A percentile compares a stretch with the other conserved stretches of the same genome.
These are phyloP conservation scores for Aurelia aurita complex sp. Pacific DNA, from an alignment of 30 jellyfish, hydroid and myxozoan genomes.

Conservation along the genomic window DNA sequence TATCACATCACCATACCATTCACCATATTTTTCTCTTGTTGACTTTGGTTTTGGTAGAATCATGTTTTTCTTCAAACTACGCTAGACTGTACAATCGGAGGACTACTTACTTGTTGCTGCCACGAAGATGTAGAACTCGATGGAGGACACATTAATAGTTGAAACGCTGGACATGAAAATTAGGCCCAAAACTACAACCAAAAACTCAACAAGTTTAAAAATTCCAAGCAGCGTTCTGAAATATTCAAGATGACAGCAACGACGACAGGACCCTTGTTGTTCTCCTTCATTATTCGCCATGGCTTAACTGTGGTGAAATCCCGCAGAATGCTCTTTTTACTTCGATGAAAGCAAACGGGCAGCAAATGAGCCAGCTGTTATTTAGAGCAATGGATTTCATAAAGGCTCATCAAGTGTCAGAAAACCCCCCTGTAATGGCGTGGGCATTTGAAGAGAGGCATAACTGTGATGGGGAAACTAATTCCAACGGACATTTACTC, in stretches of 20 bases:
- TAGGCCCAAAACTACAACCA: conserved; percentile 57
- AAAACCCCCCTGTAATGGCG: too few species aligned
- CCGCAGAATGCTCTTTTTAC: not conserved
- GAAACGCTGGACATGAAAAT: conserved; percentile 59
- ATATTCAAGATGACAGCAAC: conserved; percentile 38
- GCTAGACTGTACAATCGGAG: too few species aligned
- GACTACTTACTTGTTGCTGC: conserved; percentile 39
- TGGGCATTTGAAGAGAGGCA: too few species aligned
- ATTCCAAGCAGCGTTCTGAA: conserved; percentile 40
- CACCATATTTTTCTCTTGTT: too few species aligned
- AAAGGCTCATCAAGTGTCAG: too few species aligned
- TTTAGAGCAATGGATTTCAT: too few species aligned
- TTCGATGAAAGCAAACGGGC: not conserved
- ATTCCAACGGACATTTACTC: too few species aligned
- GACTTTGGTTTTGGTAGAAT: too few species aligned
- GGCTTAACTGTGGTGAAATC: not conserved
- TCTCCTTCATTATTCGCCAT: conserved; percentile 7
- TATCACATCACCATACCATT: too few species aligned
- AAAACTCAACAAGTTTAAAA: conserved; percentile 24
- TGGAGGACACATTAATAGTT: conserved; percentile 40
- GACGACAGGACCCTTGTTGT: conserved; percentile 21
- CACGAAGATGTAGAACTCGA: conserved; percentile 40
- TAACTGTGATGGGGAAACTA: too few species aligned
- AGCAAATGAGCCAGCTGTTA: conserved; percentile 4
- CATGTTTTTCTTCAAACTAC: too few species aligned